phyloP scores from a whole-genome alignment of 2,113 vertebrate genomes.

The Dicrurus megarhynchus region DNA sequence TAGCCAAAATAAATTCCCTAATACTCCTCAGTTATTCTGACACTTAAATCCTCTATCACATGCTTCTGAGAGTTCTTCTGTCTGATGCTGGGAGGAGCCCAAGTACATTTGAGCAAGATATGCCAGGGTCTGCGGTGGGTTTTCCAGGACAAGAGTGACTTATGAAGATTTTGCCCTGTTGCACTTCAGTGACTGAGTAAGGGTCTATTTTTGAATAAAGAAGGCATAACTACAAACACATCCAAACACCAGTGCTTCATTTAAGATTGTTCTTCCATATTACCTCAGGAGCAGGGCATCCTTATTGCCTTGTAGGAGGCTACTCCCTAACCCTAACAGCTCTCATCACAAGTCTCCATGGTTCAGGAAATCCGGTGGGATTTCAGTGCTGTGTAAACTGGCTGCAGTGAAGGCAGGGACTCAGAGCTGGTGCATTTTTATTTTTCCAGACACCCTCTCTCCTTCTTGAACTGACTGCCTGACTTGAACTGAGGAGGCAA shows the following conservation, averaged over 20 bases:
- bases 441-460: background rate
- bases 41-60: conserved; percentile 12
- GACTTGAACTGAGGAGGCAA: accelerated
- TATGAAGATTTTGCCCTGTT: background rate
- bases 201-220: background rate
- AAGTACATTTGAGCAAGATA: background rate
- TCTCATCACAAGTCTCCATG: background rate
- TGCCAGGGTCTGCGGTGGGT: background rate
- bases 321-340: background rate
- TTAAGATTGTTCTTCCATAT: background rate
- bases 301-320: background rate
- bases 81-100: background rate
- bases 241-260: background rate
- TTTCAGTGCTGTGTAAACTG: background rate
- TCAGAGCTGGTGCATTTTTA: background rate
- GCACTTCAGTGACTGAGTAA: background rate
- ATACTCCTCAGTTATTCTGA: conserved; percentile 53
- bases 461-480: background rate
- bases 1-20: conserved; percentile 50
- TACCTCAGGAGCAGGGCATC: background rate
- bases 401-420: background rate
- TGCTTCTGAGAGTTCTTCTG: background rate
- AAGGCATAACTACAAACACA: background rate
- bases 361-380: background rate
- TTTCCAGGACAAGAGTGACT: background rate